Base-by-base conservation (phyloP, 2,888 invertebrate species). In the Drosophila neotestacea region DNA sequence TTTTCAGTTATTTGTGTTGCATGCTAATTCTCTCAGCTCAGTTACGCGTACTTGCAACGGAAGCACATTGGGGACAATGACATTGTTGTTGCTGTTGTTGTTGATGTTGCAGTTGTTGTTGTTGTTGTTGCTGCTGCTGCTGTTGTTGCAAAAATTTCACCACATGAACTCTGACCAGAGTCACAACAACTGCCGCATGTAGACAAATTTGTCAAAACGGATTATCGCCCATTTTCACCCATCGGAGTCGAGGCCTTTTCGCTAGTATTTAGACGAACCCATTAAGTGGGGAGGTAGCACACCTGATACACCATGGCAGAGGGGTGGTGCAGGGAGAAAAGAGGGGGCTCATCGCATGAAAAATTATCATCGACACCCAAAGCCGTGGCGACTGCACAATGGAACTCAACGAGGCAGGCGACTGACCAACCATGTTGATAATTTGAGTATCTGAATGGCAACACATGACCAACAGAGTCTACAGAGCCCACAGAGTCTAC, bases 201-300 rank as follows among this genome's bases (percentile, higher is more conserved):
- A 85, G 69, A 75, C 79, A 80, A 89, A 90, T 89, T 89, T 89
- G 90, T 89, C 89, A 89, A 89, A 90, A 79, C 87, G 90, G 89
- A 89, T 89, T 90, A 89, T 88, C 90, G 79, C 88, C 88, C 81
- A 88, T 88, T 88, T 85, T 78, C 89, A 86, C 84, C 70, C 63
- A 63, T 56, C 54, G 59, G 51, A 50, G 32, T 6, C 42, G 42
- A 42, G 32, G 66, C 69, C 63, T 44, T 22, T 54, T 36, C 36
- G 66, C 84, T 73, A 88, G 77, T 88, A 88, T 88, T 85, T 85
- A 86, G 89, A 81, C 87, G 89, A 88, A 84, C 89, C 89, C 89
- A 84, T 86, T 84, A 88, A 77, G 70, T 67, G 54, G 50, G 32
- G 52, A 71, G 54, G 27, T 63, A 65, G 66, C 79, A 58, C 70